Conservation (phyloP, 1,140 invertebrate genomes). For the Hetaerina americana region DNA sequence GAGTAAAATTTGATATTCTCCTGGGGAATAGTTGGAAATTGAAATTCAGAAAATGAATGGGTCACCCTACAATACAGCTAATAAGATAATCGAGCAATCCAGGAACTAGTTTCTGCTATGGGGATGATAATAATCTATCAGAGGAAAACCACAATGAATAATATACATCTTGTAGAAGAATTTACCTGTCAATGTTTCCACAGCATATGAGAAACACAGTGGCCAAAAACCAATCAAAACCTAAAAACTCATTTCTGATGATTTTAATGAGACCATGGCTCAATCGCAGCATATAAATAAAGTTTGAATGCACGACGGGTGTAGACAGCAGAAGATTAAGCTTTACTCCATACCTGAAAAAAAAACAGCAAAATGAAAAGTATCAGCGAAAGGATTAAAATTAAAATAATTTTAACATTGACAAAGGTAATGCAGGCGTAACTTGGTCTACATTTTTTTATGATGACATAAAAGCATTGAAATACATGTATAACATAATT, state of each 20-base stretch:
- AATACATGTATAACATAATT: not conserved
- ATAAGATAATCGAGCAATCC: too few relatives aligned
- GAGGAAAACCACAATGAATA: not conserved
- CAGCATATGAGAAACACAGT: conserved; percentile 8
- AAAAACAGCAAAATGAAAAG: not conserved
- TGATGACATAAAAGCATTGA: too few relatives aligned
- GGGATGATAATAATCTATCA: too few relatives aligned
- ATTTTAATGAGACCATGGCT: not conserved
- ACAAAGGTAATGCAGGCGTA: too few relatives aligned
- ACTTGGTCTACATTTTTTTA: too few relatives aligned
- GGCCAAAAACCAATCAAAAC: conserved; percentile 13
- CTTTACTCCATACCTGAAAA: conserved; percentile 8
- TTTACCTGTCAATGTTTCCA: conserved; percentile 9
- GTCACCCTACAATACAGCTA: too few relatives aligned
- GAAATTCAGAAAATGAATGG: too few relatives aligned
- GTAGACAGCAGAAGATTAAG: conserved; percentile 6
- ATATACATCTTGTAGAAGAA: not conserved
- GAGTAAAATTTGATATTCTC: too few relatives aligned
- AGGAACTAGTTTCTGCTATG: too few relatives aligned
- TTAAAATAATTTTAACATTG: not conserved
- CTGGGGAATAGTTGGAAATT: too few relatives aligned
- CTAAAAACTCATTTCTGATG: not conserved
- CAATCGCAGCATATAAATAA: not conserved
- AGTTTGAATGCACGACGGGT: conserved; percentile 5
- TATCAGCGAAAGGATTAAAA: not conserved